A percentile compares a stretch with the other conserved stretches of the same genome.
phyloP scores from a whole-genome alignment of 1,140 invertebrate genomes.

The Harlomillsia oculata region DNA sequence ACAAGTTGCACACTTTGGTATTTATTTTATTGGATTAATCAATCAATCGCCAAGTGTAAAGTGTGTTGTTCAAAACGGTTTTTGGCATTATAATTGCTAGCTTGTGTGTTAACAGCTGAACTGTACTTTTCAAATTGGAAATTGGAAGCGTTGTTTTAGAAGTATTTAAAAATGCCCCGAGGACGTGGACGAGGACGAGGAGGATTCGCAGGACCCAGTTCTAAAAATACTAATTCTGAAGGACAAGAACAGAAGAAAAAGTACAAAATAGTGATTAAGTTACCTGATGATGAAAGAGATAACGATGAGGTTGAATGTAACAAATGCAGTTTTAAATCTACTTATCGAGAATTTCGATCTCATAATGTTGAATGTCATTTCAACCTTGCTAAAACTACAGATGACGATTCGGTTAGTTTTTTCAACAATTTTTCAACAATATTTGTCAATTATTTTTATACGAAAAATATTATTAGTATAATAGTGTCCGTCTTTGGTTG shows the following conservation, averaged over 20 bases:
- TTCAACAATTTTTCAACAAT: too few species aligned
- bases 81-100: too few species aligned
- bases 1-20: too few species aligned
- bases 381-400: conserved; percentile 15
- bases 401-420: conserved; percentile 9
- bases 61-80: too few species aligned
- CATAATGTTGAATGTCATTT: conserved; percentile 29
- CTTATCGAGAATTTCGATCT: conserved; percentile 18
- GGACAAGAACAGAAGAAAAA: conserved; percentile 8
- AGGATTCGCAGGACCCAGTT: neutral
- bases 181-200: neutral
- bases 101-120: too few species aligned
- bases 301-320: conserved; percentile 13
- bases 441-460: neutral
- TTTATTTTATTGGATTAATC: too few species aligned
- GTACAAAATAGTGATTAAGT: too few species aligned
- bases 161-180: too few species aligned
- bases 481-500: neutral
- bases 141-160: too few species aligned
- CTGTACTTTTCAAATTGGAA: too few species aligned
- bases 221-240: neutral
- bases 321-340: conserved; percentile 1
- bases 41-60: too few species aligned
- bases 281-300: conserved; percentile 7
- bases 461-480: neutral